A percentile compares a stretch with the other conserved stretches of the same genome.
Evolutionary conservation across 2,888 invertebrate genomes (phyloP).

Genomic region (Heliconius ethilla): DNA sequence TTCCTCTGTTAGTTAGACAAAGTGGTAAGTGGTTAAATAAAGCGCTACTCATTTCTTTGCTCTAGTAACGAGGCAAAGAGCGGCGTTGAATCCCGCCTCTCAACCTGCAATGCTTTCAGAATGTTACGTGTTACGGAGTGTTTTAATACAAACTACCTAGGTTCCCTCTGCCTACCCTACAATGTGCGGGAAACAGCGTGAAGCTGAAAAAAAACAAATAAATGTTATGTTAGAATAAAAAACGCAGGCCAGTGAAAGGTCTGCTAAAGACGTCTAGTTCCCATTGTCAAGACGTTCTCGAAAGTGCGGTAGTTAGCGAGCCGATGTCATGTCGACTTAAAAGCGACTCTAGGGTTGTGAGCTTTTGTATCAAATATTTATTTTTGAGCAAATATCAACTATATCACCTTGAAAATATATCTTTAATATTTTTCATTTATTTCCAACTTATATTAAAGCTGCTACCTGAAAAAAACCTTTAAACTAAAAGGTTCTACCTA

Average conservation of each 20-base stretch:
- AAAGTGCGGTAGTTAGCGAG: slow-evolving; percentile 45
- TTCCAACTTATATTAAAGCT: neutral
- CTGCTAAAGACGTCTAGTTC: slow-evolving; percentile 33
- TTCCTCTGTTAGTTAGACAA: no score
- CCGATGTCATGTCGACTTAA: slow-evolving; percentile 44
- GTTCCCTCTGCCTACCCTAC: no score
- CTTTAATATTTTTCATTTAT: neutral
- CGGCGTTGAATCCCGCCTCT: no score
- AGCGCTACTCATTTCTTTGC: neutral
- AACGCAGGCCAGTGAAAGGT: slow-evolving; percentile 36
- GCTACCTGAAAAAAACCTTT: neutral
- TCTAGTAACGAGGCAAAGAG: no score
- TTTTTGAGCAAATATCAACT: neutral
- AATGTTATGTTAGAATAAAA: slow-evolving; percentile 20
- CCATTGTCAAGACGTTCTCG: slow-evolving; percentile 40
- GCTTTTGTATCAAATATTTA: neutral
- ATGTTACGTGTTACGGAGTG: no score
- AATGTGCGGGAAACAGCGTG: no score
- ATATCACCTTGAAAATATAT: neutral
- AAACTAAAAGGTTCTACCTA: neutral
- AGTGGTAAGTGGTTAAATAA: neutral
- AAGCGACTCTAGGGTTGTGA: slow-evolving; percentile 25
- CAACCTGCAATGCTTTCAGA: no score
- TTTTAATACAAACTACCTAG: no score
- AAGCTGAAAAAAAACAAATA: no score